Percentiles rank a stretch among this genome's conserved stretches.
Conservation (phyloP, 1,140 invertebrate species). For the Trichogramma pretiosum region DNA sequence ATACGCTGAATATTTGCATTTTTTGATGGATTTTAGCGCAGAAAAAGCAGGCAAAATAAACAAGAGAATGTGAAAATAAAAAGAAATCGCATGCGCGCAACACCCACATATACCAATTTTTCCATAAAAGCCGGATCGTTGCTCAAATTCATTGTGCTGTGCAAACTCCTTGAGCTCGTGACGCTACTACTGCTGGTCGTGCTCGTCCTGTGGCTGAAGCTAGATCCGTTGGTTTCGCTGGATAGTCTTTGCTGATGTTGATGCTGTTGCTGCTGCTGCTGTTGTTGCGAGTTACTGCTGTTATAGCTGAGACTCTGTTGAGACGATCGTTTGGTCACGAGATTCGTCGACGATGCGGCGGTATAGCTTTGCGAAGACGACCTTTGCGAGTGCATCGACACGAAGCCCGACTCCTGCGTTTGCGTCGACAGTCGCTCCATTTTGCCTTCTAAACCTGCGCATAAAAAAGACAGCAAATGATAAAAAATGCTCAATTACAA, state of each 20-base stretch:
- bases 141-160: constrained; percentile 31
- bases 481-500: too few species aligned
- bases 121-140: constrained; percentile 31
- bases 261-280: constrained; percentile 31
- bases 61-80: background rate
- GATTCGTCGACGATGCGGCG: constrained; percentile 34
- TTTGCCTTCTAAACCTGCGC: constrained; percentile 40
- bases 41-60: background rate
- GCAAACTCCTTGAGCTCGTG: constrained; percentile 35
- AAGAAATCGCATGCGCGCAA: constrained; percentile 19
- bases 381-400: constrained; percentile 59
- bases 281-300: constrained; percentile 41
- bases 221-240: constrained; percentile 19
- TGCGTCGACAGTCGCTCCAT: constrained; percentile 44
- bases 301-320: constrained; percentile 48
- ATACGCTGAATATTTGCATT: background rate
- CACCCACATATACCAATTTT: constrained; percentile 40
- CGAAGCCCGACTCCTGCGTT: constrained; percentile 57
- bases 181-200: constrained; percentile 2
- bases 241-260: constrained; percentile 36
- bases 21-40: too few species aligned
- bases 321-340: constrained; percentile 43
- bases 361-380: constrained; percentile 55
- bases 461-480: too few species aligned
- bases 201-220: constrained; percentile 27